These are phyloP conservation scores for Argentina silus DNA, from an alignment of 2,797 vertebrate species.

Conservation along the genomic window DNA sequence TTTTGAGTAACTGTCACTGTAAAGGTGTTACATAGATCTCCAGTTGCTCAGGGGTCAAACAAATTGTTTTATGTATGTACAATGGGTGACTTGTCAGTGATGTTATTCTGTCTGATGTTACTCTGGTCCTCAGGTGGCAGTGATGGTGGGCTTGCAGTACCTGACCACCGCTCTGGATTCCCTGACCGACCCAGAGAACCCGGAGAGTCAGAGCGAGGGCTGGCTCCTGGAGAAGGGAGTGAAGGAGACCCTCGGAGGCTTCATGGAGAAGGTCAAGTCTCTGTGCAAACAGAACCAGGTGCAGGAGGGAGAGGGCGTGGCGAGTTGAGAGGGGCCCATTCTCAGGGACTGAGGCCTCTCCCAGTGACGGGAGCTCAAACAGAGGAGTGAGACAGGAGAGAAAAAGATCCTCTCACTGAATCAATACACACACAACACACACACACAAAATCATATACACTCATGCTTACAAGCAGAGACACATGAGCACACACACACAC, in stretches of 20 bases:
- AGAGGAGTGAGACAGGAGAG: conserved; percentile 39
- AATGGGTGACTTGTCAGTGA: conserved; percentile 80
- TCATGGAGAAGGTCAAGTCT: conserved; percentile 68
- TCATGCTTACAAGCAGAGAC: background rate
- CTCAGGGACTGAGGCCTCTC: conserved; percentile 54
- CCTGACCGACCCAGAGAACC: conserved; percentile 75
- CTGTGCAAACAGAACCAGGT: conserved; percentile 88
- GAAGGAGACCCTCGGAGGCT: conserved; percentile 69
- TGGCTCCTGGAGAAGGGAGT: conserved; percentile 81
- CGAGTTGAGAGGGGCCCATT: conserved; percentile 77
- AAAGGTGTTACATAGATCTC: background rate
- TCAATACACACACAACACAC: conserved; percentile 4
- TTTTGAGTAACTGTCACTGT: background rate
- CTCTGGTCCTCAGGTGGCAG: background rate
- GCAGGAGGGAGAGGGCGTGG: conserved; percentile 74
- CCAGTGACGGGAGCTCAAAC: conserved; percentile 26
- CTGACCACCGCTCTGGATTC: conserved; percentile 80
- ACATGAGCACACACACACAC: background rate
- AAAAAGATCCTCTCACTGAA: conserved; percentile 29
- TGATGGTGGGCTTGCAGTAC: conserved; percentile 76
- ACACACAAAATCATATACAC: conserved; percentile 10
- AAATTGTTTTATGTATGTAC: conserved; percentile 68
- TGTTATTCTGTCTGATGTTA: conserved; percentile 47
- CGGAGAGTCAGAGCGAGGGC: conserved; percentile 78
- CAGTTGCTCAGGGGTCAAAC: background rate